Evolutionary conservation across 2,113 vertebrate species (phyloP).

Genomic region (human): DNA sequence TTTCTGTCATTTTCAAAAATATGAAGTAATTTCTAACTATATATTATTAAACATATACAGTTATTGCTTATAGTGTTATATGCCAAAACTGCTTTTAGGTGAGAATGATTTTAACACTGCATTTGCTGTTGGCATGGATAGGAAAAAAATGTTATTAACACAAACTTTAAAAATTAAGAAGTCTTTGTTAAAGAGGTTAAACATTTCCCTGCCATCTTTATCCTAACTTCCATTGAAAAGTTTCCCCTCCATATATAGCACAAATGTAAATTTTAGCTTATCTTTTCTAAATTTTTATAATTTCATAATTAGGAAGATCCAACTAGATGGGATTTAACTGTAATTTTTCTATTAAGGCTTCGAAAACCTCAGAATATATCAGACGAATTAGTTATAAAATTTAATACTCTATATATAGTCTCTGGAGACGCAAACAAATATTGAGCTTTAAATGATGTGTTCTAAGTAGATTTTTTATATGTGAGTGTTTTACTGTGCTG

Average conservation of each 20-base stretch:
- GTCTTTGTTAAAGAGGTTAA: neutral
- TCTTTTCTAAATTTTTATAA: neutral
- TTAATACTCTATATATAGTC: neutral
- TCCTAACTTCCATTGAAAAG: neutral
- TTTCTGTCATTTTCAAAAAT: neutral
- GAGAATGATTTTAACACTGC: neutral
- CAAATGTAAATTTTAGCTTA: neutral
- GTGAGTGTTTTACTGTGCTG: neutral
- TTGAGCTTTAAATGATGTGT: neutral
- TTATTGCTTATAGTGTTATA: neutral
- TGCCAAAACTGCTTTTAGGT: neutral
- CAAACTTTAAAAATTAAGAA: neutral
- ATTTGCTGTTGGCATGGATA: neutral
- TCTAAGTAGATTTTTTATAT: neutral
- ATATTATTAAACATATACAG: neutral
- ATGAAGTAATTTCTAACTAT: neutral
- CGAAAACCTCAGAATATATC: neutral
- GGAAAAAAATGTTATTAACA: neutral
- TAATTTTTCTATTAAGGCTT: neutral
- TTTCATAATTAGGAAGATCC: neutral
- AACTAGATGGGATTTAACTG: neutral
- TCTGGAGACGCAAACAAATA: neutral
- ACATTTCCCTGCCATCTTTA: neutral
- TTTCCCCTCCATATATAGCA: fast-evolving
- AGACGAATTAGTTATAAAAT: neutral